These are phyloP conservation scores for Engraulis encrasicolus DNA, from an alignment of 2,113 vertebrate genomes.

Conservation along the genomic window DNA sequence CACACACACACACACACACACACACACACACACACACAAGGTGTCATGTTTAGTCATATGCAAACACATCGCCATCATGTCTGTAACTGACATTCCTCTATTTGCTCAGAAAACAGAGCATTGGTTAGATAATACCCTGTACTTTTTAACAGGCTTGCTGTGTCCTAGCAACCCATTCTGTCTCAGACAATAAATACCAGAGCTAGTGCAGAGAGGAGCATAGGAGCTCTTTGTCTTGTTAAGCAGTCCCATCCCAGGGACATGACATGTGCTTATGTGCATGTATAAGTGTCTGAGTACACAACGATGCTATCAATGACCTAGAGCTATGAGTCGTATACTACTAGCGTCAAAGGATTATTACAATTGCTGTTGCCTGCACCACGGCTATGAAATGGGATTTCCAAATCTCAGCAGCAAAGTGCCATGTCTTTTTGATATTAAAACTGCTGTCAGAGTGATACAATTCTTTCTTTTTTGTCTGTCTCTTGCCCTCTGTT, in stretches of 20 bases:
- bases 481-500: too few species aligned
- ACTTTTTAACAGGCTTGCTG: conserved; percentile 40
- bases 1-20: too few species aligned
- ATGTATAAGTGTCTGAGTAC: not conserved
- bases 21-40: not conserved
- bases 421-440: not conserved
- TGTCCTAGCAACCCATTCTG: conserved; percentile 61
- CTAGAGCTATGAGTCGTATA: not conserved
- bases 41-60: not conserved
- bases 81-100: conserved; percentile 27
- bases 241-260: not conserved
- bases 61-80: not conserved
- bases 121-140: not conserved
- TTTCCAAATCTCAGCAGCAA: not conserved
- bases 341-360: not conserved
- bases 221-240: not conserved
- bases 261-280: conserved; percentile 22
- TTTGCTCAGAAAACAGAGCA: conserved; percentile 23
- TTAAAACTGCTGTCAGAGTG: not conserved
- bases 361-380: not conserved
- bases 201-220: conserved; percentile 21
- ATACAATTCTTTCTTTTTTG: not conserved
- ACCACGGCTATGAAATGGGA: too few species aligned
- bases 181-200: conserved; percentile 20
- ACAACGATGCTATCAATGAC: not conserved